These are phyloP conservation scores for Darevskia nairensis DNA, from an alignment of 2,797 vertebrate species.

Conservation along the genomic window DNA sequence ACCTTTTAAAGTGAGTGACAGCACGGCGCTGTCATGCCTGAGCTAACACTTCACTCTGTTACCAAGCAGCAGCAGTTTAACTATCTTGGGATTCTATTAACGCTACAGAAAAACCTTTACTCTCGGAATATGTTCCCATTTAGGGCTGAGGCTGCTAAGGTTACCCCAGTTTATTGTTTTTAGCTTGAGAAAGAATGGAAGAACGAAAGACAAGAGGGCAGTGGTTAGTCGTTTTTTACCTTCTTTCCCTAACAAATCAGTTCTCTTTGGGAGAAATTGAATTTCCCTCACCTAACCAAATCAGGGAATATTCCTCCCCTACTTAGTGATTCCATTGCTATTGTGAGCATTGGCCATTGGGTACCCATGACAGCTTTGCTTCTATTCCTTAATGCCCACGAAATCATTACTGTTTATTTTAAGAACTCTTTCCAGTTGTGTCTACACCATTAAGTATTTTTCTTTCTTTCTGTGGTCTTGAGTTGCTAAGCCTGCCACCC, in stretches of 20 bases:
- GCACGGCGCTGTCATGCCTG: not conserved
- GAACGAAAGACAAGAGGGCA: not conserved
- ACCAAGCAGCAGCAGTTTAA: not conserved
- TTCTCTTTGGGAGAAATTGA: not conserved
- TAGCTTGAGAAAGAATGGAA: not conserved
- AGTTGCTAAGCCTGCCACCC: not conserved
- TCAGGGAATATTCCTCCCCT: not conserved
- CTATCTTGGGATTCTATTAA: not conserved
- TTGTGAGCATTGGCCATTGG: not conserved
- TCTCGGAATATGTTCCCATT: not conserved
- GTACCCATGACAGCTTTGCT: not conserved
- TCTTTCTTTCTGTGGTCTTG: not conserved
- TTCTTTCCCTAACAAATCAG: not conserved
- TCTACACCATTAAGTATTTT: not conserved
- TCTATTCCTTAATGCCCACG: not conserved
- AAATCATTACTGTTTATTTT: not conserved
- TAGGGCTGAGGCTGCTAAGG: not conserved
- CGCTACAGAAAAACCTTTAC: not conserved
- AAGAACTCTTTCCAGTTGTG: too few relatives aligned
- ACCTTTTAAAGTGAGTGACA: not conserved
- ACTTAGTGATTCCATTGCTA: not conserved
- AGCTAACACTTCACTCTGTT: not conserved
- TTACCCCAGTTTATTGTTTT: not conserved
- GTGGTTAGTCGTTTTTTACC: too few relatives aligned
- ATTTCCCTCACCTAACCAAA: not conserved